A percentile compares a stretch with the other conserved stretches of the same genome.
Evolutionary conservation across 2,797 vertebrate genomes (phyloP).

Genomic region (Eospalax fontanierii): DNA sequence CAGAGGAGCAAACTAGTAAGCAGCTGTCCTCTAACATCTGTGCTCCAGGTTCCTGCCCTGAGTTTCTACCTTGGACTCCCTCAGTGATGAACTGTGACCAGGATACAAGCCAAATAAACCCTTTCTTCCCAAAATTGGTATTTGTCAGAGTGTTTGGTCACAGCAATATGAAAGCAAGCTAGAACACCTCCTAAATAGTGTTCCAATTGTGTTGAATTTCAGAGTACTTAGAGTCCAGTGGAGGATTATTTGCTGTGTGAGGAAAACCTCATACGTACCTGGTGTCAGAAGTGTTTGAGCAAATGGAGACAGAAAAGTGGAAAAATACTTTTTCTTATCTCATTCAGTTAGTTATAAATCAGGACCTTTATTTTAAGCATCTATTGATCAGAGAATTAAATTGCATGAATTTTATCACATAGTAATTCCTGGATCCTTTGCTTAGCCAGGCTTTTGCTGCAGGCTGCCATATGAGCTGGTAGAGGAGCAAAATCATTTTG

Average conservation of each 20-base stretch:
- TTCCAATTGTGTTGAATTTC: not conserved
- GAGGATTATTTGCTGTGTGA: not conserved
- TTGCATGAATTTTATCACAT: not conserved
- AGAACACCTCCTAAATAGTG: not conserved
- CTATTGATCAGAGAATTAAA: not conserved
- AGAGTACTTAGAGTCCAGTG: not conserved
- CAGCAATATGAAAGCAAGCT: too few relatives aligned
- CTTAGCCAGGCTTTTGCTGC: not conserved
- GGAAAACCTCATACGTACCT: not conserved
- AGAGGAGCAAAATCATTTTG: not conserved
- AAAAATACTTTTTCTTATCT: not conserved
- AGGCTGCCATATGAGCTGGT: not conserved
- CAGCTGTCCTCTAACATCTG: too few relatives aligned
- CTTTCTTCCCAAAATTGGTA: too few relatives aligned
- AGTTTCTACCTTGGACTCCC: too few relatives aligned
- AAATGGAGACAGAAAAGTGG: not conserved
- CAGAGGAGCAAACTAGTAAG: too few relatives aligned
- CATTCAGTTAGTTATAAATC: constrained; percentile 32
- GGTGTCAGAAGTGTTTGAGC: not conserved
- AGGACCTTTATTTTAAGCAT: not conserved
- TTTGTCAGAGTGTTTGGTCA: too few relatives aligned
- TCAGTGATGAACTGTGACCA: too few relatives aligned
- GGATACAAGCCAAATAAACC: too few relatives aligned
- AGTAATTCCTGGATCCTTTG: not conserved
- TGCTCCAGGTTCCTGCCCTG: too few relatives aligned